A percentile compares a stretch with the other conserved stretches of the same genome.
Conservation (phyloP, 2,797 vertebrate species). For the Ctenosaura bakeri region DNA sequence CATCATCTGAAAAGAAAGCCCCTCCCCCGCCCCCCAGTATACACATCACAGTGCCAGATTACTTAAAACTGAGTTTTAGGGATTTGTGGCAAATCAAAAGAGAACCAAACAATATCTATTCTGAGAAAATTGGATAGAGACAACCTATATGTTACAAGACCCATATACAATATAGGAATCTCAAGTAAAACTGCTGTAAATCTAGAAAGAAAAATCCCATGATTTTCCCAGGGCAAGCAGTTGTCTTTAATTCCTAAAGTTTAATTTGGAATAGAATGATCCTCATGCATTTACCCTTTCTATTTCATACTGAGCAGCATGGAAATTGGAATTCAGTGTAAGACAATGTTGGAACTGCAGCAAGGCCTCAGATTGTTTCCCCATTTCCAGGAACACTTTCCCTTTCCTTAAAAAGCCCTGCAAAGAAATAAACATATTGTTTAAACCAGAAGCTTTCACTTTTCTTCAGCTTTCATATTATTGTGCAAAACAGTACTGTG, state of each 20-base stretch:
- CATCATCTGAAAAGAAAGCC: neutral
- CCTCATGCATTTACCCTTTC: conserved; percentile 80
- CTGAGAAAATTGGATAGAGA: neutral
- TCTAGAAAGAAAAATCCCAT: neutral
- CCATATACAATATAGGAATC: neutral
- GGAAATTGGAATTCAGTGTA: conserved; percentile 83
- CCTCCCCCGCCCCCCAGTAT: neutral
- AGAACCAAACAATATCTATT: neutral
- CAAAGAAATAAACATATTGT: conserved; percentile 17
- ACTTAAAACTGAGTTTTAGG: neutral
- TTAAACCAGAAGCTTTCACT: neutral
- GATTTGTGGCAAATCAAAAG: neutral
- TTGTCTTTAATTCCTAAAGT: neutral
- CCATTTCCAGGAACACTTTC: conserved; percentile 88
- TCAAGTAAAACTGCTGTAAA: neutral
- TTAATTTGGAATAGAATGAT: neutral
- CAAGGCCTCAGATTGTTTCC: conserved; percentile 84
- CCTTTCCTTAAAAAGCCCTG: conserved; percentile 91
- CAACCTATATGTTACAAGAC: neutral
- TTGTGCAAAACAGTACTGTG: neutral
- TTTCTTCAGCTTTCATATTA: neutral
- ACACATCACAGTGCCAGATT: neutral
- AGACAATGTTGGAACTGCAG: conserved; percentile 87
- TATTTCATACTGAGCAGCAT: conserved; percentile 82
- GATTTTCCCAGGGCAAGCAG: neutral